Base-by-base conservation (phyloP, 2,797 vertebrate species). In the Scarus forsteni region DNA sequence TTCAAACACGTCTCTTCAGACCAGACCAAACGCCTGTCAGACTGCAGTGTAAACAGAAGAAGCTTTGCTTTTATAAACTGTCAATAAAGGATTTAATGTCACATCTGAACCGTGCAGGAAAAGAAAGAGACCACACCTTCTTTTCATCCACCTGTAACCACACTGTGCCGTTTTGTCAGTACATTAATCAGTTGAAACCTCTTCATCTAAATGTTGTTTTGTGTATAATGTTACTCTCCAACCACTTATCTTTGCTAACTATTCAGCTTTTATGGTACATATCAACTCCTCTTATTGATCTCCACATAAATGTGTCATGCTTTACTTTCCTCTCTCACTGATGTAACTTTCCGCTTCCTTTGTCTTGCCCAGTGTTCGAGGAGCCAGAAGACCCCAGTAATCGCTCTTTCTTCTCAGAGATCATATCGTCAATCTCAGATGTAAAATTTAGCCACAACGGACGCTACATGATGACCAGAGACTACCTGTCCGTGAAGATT, bases 401-500 rank as follows among this genome's bases (percentile, higher is more conserved):
- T 93, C 95, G 98, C 80, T 99, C 98, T 1, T 99, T 99, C 94
- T 99, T 99, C 94, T 99, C 98, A 34, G 98, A 99, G 96, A 99
- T 99, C 89, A 99, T 99, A 93, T 99, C 98, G 43, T 99, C 98
- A 55, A 99, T 99, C 94, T 99, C 98, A 0, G 98, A 99, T 78
- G 98, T 99, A 60, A 99, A 99, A 88, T 99, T 99, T 89, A 99
- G 98, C 91, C 98, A 99, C 94, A 99, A 96, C 54, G 98, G 98
- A 66, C 96, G 97, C 74, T 99, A 98, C 82, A 97, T 99, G 96
- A 99, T 99, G 98, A 99, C 98, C 88, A 95, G 98, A 89, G 98
- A 99, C 92, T 99, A 99, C 88, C 92, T 99, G 91, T 98, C 98
- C 7, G 96, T 99, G 80, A 99, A 99, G 93, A 97, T 99, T 87